Evolutionary conservation across 2,113 vertebrate species (phyloP).

Genomic region (Trichomycterus rosablanca): DNA sequence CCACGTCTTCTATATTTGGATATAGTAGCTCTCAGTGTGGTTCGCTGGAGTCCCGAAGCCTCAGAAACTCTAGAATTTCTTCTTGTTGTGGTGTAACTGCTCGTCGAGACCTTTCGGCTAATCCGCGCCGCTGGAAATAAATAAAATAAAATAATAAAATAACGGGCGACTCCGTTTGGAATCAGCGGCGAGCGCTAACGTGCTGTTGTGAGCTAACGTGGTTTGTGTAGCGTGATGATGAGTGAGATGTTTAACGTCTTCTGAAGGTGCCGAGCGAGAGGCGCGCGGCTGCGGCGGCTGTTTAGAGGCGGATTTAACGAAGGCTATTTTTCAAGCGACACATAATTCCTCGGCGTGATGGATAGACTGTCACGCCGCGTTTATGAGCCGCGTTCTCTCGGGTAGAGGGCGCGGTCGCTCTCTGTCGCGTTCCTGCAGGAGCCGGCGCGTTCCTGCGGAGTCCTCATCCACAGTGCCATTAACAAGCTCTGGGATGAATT

Average conservation of each 20-base stretch:
- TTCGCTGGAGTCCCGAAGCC: too few relatives aligned
- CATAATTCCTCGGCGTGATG: slow-evolving; percentile 45
- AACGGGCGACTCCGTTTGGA: too few relatives aligned
- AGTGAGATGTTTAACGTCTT: slow-evolving; percentile 33
- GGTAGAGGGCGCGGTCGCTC: slow-evolving; percentile 27
- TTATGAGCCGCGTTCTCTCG: slow-evolving; percentile 44
- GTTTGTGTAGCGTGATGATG: slow-evolving; percentile 26
- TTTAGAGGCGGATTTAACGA: slow-evolving; percentile 49
- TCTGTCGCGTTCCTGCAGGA: slow-evolving; percentile 11
- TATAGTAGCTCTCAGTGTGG: too few relatives aligned
- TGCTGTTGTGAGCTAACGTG: slow-evolving; percentile 17
- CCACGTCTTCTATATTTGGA: too few relatives aligned
- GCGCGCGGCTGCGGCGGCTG: slow-evolving; percentile 41
- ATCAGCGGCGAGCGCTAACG: too few relatives aligned
- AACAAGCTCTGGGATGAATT: too few relatives aligned
- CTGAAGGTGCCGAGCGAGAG: slow-evolving; percentile 40
- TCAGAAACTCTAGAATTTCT: too few relatives aligned
- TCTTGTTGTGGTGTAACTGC: too few relatives aligned
- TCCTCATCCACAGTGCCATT: too few relatives aligned
- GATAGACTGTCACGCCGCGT: slow-evolving; percentile 45
- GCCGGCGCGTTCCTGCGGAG: not conserved
- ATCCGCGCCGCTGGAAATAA: too few relatives aligned
- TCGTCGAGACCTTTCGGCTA: too few relatives aligned
- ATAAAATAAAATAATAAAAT: slow-evolving; percentile 2
- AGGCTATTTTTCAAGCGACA: slow-evolving; percentile 48